Evolutionary conservation across 2,113 vertebrate species (phyloP).

Genomic region (Eulacestoma nigropectus): DNA sequence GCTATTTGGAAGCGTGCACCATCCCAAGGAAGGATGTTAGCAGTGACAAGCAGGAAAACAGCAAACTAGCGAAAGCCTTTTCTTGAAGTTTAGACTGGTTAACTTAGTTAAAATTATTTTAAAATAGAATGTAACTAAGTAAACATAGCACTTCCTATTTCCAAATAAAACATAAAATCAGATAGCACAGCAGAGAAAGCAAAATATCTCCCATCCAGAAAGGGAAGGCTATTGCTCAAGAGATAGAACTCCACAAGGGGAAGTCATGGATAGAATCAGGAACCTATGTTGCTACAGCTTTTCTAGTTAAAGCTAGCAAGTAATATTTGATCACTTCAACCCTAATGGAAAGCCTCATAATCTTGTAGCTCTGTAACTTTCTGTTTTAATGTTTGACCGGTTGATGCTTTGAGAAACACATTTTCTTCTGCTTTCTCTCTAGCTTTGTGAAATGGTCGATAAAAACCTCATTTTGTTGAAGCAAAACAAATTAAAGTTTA

Average conservation of each 20-base stretch:
- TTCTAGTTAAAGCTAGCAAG: not conserved
- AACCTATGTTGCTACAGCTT: not conserved
- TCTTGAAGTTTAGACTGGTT: not conserved
- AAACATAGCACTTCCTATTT: not conserved
- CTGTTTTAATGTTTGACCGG: slow-evolving; percentile 14
- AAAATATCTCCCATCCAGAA: not conserved
- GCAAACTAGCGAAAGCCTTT: not conserved
- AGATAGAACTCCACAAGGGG: not conserved
- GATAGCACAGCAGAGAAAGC: not conserved
- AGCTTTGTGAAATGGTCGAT: slow-evolving; percentile 1
- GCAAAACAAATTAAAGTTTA: slow-evolving; percentile 41
- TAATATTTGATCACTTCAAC: not conserved
- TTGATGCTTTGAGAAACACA: not conserved
- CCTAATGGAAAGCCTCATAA: not conserved
- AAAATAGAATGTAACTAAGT: not conserved
- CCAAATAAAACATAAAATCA: not conserved
- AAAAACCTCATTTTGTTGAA: slow-evolving; percentile 21
- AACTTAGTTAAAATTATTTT: not conserved
- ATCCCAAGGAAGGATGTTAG: not conserved
- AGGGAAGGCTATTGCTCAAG: not conserved
- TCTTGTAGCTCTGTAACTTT: not conserved
- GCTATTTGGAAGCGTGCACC: not conserved
- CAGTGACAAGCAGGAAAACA: not conserved
- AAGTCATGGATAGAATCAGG: not conserved
- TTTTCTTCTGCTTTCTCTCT: slow-evolving; percentile 11